Evolutionary conservation across 2,888 invertebrate genomes (phyloP).

Genomic region (Sepiola atlantica): DNA sequence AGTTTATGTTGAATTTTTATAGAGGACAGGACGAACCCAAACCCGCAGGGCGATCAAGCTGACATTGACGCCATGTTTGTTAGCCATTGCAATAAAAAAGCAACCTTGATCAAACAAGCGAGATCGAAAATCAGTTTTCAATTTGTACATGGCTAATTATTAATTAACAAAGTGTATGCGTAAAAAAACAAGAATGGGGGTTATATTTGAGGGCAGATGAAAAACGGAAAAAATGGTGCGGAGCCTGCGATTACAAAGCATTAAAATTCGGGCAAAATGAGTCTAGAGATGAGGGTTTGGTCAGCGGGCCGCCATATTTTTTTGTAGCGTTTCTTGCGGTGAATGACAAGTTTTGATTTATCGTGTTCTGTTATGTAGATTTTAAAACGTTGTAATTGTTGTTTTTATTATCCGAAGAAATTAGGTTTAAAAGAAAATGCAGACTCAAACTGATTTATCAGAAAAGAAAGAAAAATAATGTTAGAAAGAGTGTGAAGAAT

Average conservation of each 20-base stretch:
- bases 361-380: no score
- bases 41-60: neutral
- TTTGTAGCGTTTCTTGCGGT: no score
- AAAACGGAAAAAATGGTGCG: neutral
- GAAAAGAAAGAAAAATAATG: neutral
- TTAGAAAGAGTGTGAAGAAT: neutral
- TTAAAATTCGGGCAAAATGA: no score
- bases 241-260: no score
- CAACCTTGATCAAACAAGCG: neutral
- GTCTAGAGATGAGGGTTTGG: no score
- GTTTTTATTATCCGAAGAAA: no score
- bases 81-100: neutral
- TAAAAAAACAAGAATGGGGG: neutral
- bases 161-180: neutral
- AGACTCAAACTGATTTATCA: neutral
- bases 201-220: neutral
- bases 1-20: neutral
- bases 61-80: neutral
- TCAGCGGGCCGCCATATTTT: no score
- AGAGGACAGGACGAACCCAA: neutral
- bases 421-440: no score
- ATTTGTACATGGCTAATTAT: conserved; percentile 24
- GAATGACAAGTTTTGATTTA: no score
- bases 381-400: no score
- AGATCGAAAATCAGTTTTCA: neutral